Conservation (phyloP, 64 coral and sea anemone genomes). For the Montipora foliosa region DNA sequence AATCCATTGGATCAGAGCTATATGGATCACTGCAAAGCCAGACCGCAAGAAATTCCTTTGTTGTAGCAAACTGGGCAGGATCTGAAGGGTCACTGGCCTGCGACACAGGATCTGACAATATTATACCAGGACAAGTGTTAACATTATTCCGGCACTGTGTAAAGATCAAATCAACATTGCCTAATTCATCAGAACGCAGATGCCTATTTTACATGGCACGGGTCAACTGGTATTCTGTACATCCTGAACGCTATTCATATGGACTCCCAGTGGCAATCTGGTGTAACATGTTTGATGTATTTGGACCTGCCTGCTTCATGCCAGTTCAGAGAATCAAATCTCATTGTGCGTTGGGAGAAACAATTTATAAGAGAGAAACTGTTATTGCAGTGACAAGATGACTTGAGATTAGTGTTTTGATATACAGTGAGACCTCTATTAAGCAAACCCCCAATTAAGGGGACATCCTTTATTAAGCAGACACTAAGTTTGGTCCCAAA, state of each 20-base stretch:
- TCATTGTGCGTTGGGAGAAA: not conserved
- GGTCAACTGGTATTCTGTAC: constrained; percentile 78
- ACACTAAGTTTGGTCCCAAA: too few species aligned
- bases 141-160: constrained; percentile 57
- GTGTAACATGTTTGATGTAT: constrained; percentile 66
- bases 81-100: not conserved
- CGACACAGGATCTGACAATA: not conserved
- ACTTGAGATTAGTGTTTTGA: not conserved
- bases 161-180: not conserved
- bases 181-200: not conserved
- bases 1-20: not conserved
- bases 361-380: not conserved
- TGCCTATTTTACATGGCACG: constrained; percentile 60
- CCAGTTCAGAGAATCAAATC: constrained; percentile 65
- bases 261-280: constrained; percentile 62
- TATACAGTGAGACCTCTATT: not conserved
- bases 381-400: constrained; percentile 26
- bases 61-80: not conserved
- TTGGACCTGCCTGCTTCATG: constrained; percentile 77
- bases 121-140: constrained; percentile 63
- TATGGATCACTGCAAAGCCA: constrained; percentile 10
- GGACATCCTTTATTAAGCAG: too few species aligned
- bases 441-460: too few species aligned
- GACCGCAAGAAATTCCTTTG: not conserved
- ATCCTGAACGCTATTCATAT: constrained; percentile 45